These are phyloP conservation scores for Sussaba pulchella DNA, from an alignment of 2,888 invertebrate genomes.

Conservation along the genomic window DNA sequence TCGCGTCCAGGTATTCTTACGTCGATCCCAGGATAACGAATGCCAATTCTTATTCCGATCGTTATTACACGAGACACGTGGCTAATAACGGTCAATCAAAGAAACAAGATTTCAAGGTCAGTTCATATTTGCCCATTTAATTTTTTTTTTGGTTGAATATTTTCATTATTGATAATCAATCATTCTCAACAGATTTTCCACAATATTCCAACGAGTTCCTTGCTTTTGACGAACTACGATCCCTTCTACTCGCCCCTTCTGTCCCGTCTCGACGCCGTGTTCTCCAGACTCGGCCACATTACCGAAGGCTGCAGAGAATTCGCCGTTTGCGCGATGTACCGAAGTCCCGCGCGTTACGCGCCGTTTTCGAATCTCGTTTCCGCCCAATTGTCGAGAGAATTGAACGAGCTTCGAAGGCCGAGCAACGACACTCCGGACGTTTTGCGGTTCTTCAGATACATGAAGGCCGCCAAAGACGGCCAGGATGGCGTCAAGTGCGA, in stretches of 20 bases:
- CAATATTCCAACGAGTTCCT: slow-evolving; percentile 93
- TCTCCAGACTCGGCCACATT: slow-evolving; percentile 88
- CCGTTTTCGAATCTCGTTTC: slow-evolving; percentile 95
- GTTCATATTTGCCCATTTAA: slow-evolving; percentile 8
- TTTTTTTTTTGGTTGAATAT: neutral
- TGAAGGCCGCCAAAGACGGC: slow-evolving; percentile 95
- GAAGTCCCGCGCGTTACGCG: slow-evolving; percentile 94
- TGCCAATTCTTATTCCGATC: slow-evolving; percentile 86
- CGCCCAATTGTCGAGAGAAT: slow-evolving; percentile 94
- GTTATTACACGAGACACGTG: slow-evolving; percentile 88
- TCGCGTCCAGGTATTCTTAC: slow-evolving; percentile 85
- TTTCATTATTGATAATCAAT: neutral
- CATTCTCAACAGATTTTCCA: slow-evolving; percentile 89
- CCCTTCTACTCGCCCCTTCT: slow-evolving; percentile 95
- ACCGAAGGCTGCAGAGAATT: slow-evolving; percentile 91
- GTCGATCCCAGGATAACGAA: slow-evolving; percentile 88
- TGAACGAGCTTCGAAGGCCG: slow-evolving; percentile 94
- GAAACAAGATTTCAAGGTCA: slow-evolving; percentile 90
- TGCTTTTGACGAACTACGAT: slow-evolving; percentile 94
- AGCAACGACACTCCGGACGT: slow-evolving; percentile 95
- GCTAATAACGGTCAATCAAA: slow-evolving; percentile 81
- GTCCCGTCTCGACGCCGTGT: slow-evolving; percentile 93
- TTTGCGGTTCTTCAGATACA: slow-evolving; percentile 94
- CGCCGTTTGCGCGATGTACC: slow-evolving; percentile 94
- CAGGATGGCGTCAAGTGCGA: slow-evolving; percentile 92